Evolutionary conservation across 2,113 vertebrate species (phyloP).

Genomic region (Thymallus thymallus): DNA sequence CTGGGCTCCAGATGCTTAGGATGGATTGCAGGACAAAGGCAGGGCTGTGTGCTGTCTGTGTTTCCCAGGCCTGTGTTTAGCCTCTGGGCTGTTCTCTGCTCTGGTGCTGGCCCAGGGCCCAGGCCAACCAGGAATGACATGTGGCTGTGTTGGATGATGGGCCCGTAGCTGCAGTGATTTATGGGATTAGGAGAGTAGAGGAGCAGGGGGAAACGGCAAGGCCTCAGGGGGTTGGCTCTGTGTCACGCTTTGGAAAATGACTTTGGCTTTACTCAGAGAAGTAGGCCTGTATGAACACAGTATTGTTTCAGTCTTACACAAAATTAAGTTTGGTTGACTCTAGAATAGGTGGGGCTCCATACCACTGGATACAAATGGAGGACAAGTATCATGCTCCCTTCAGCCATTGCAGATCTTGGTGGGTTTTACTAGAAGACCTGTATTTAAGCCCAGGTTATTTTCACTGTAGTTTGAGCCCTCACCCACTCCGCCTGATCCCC

Average conservation of each 20-base stretch:
- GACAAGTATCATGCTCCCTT: background rate
- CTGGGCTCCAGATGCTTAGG: background rate
- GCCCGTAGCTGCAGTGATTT: background rate
- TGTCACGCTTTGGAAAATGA: background rate
- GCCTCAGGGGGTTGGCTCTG: too few species aligned
- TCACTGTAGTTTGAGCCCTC: constrained; percentile 4
- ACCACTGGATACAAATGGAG: background rate
- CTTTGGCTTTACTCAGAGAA: too few species aligned
- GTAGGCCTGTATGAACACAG: too few species aligned
- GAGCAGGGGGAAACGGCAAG: too few species aligned
- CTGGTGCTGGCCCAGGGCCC: background rate
- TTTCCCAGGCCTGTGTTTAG: too few species aligned
- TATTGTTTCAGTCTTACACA: too few species aligned
- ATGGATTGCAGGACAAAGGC: too few species aligned
- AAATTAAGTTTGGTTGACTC: too few species aligned
- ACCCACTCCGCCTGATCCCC: constrained; percentile 28
- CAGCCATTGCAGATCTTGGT: background rate
- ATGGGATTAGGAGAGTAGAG: too few species aligned
- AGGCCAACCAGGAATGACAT: background rate
- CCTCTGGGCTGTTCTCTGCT: too few species aligned
- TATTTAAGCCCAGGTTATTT: background rate
- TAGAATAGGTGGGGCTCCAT: too few species aligned
- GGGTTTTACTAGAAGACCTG: background rate
- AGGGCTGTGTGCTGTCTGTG: too few species aligned
- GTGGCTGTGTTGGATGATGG: constrained; percentile 1